Percentiles rank a stretch among this genome's conserved stretches.
These are phyloP conservation scores for Liposcelis brunnea DNA, from an alignment of 2,888 invertebrate species.

Conservation along the genomic window DNA sequence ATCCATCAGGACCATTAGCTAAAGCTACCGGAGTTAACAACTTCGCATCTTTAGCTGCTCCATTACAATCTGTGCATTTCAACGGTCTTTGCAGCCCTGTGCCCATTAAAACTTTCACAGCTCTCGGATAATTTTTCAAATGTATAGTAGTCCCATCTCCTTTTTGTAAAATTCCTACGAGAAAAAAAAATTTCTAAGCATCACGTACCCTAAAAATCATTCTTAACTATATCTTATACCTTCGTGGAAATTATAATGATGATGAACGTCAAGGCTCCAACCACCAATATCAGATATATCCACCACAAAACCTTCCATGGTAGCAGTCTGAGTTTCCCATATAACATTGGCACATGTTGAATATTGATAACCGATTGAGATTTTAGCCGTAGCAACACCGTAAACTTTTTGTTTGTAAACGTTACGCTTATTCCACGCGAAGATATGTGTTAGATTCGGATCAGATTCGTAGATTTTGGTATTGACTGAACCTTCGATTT, in stretches of 20 bases:
- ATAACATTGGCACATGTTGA: constrained; percentile 69
- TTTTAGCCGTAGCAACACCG: constrained; percentile 71
- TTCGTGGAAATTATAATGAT: constrained; percentile 97
- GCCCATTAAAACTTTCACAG: constrained; percentile 83
- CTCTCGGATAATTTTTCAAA: constrained; percentile 80
- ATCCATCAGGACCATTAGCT: constrained; percentile 90
- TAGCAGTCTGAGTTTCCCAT: constrained; percentile 91
- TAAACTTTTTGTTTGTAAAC: constrained; percentile 92
- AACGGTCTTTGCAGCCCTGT: constrained; percentile 73
- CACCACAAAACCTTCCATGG: constrained; percentile 87
- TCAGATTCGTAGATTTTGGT: constrained; percentile 91
- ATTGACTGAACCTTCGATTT: constrained; percentile 84
- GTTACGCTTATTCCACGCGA: constrained; percentile 95
- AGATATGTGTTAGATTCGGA: constrained; percentile 85
- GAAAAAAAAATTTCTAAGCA: too few relatives aligned
- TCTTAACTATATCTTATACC: constrained; percentile 27
- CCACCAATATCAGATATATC: constrained; percentile 94
- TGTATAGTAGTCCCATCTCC: constrained; percentile 93
- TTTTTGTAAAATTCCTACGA: constrained; percentile 72
- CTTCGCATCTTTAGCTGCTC: constrained; percentile 67
- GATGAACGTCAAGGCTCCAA: constrained; percentile 96
- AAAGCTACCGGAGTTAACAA: constrained; percentile 86
- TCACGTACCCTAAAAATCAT: too few relatives aligned
- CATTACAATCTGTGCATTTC: constrained; percentile 75
- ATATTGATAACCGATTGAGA: constrained; percentile 90